Percentiles rank a stretch among this genome's conserved stretches.
Evolutionary conservation across 2,888 invertebrate species (phyloP).

Genomic region (Hanleya hanleyi): DNA sequence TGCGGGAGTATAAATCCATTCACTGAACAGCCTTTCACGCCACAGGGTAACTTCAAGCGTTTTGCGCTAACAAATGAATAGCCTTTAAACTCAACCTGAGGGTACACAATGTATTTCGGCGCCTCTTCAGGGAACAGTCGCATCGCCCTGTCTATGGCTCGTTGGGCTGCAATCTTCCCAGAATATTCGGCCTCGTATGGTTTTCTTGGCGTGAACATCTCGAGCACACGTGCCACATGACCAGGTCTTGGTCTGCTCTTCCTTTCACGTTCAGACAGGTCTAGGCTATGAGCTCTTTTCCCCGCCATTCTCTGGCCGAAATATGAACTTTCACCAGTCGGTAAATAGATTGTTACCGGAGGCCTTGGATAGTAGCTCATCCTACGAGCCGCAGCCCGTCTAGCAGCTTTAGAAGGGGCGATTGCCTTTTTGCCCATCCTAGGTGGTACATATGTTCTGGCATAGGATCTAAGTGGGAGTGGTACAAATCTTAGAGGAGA

Average conservation of each 20-base stretch:
- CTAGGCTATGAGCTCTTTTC: neutral
- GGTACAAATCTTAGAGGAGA: neutral
- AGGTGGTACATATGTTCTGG: neutral
- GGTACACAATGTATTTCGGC: no score
- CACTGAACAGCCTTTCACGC: constrained; percentile 9
- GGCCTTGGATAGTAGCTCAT: neutral
- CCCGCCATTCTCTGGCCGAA: no score
- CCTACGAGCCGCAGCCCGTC: neutral
- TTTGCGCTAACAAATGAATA: constrained; percentile 5
- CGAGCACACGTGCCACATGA: neutral
- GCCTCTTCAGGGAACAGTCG: neutral
- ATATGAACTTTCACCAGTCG: no score
- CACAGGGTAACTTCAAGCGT: constrained; percentile 7
- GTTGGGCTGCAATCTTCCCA: neutral
- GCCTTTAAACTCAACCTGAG: neutral
- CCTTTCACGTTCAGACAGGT: neutral
- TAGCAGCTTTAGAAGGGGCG: neutral
- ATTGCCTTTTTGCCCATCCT: neutral
- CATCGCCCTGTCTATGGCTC: constrained; percentile 2
- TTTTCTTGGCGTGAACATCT: constrained; percentile 3
- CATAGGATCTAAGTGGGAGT: neutral
- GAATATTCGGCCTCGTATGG: neutral
- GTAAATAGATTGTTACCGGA: no score
- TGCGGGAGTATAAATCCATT: no score
- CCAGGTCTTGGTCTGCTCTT: neutral